Conservation (phyloP, 2,797 vertebrate genomes). For the Euthynnus affinis region DNA sequence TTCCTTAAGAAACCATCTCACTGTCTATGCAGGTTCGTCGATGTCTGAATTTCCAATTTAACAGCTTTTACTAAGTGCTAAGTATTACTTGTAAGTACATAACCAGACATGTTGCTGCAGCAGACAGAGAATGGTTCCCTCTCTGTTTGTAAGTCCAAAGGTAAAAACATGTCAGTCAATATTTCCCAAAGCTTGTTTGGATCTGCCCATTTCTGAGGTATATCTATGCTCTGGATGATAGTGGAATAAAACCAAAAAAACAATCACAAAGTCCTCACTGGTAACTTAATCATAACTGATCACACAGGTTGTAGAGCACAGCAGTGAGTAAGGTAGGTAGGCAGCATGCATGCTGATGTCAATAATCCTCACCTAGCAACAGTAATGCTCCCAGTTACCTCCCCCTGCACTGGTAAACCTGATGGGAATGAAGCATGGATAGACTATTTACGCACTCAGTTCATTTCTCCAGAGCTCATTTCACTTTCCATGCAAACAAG, state of each 20-base stretch:
- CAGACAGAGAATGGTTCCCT: constrained; percentile 2
- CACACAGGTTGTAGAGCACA: neutral
- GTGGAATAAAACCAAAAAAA: neutral
- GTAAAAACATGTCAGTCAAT: constrained; percentile 65
- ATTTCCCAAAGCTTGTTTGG: constrained; percentile 38
- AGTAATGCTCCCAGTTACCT: constrained; percentile 34
- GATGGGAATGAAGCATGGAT: constrained; percentile 28
- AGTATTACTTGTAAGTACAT: constrained; percentile 13
- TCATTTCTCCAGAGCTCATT: constrained; percentile 30
- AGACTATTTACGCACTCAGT: neutral
- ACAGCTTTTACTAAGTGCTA: constrained; percentile 19
- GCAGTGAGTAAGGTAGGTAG: constrained; percentile 6
- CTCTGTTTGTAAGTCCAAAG: constrained; percentile 84
- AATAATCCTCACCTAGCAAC: constrained; percentile 62
- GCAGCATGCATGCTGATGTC: constrained; percentile 15
- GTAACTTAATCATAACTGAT: neutral
- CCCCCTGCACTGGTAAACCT: constrained; percentile 24
- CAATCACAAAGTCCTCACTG: neutral
- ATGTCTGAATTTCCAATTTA: neutral
- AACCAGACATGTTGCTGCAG: constrained; percentile 36
- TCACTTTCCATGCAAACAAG: constrained; percentile 49
- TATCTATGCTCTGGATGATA: neutral
- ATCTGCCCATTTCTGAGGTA: constrained; percentile 11
- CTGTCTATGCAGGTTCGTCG: neutral
- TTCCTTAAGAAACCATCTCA: constrained; percentile 53